Conservation (phyloP, 2,113 vertebrate genomes). For the Uria aalge region DNA sequence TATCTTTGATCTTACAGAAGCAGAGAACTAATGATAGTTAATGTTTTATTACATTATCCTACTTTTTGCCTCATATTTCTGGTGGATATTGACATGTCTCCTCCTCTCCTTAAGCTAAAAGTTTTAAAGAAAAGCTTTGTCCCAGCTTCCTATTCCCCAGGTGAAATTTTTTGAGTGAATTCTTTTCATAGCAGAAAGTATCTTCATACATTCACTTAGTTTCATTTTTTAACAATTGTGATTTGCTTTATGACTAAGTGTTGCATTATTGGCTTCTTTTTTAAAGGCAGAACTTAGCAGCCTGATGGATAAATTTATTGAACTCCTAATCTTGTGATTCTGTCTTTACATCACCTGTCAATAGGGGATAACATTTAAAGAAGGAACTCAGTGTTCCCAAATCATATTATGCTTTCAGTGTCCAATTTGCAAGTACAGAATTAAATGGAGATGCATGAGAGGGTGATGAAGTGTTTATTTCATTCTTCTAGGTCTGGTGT, state of each 20-base stretch:
- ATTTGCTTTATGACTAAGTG: not conserved
- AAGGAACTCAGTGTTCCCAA: not conserved
- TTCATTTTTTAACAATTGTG: rapidly evolving
- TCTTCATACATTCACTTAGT: not conserved
- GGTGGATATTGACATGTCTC: not conserved
- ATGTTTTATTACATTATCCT: not conserved
- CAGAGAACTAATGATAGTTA: not conserved
- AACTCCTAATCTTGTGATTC: not conserved
- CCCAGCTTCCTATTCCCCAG: not conserved
- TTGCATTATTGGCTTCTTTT: not conserved
- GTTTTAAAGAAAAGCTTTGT: not conserved
- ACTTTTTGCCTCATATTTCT: not conserved
- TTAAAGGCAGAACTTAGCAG: not conserved
- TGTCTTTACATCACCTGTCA: not conserved
- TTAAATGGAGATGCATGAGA: not conserved
- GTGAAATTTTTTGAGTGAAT: not conserved
- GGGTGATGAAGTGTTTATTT: not conserved
- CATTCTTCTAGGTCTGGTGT: not conserved
- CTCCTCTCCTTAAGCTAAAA: not conserved
- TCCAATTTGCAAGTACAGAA: not conserved
- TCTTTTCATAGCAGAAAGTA: not conserved
- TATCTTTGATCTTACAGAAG: not conserved
- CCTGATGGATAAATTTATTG: not conserved
- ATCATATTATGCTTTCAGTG: not conserved
- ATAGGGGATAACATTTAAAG: not conserved